phyloP scores from a whole-genome alignment of 2,797 vertebrate species.

The Thalassophryne amazonica region DNA sequence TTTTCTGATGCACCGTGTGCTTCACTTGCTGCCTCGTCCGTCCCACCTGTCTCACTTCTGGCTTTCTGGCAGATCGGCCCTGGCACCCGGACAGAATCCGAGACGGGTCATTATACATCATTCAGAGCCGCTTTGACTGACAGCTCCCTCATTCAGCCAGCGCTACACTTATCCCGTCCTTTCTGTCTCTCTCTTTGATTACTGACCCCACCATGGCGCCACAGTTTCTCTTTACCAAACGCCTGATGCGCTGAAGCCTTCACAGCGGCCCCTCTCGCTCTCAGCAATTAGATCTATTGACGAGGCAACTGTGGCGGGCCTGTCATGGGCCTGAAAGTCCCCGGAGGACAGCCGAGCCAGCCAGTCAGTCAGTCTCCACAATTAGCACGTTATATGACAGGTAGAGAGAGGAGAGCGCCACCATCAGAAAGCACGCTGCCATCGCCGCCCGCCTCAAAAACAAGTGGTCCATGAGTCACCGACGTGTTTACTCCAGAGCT shows the following conservation, averaged over 20 bases:
- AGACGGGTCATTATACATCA: slow-evolving; percentile 73
- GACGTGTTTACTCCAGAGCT: slow-evolving; percentile 47
- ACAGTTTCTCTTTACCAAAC: slow-evolving; percentile 78
- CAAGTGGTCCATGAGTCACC: slow-evolving; percentile 70
- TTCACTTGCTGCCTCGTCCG: slow-evolving; percentile 34
- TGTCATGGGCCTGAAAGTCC: slow-evolving; percentile 55
- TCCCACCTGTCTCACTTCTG: slow-evolving; percentile 53
- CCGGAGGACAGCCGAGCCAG: slow-evolving; percentile 39
- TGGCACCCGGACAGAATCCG: slow-evolving; percentile 78
- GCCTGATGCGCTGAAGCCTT: slow-evolving; percentile 68
- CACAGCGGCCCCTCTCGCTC: slow-evolving; percentile 69
- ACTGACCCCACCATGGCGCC: slow-evolving; percentile 85
- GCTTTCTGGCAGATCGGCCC: slow-evolving; percentile 79
- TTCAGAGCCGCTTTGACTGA: slow-evolving; percentile 81
- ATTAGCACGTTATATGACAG: slow-evolving; percentile 73
- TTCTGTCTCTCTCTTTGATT: slow-evolving; percentile 71
- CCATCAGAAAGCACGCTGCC: slow-evolving; percentile 27
- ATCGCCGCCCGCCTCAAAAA: slow-evolving; percentile 29
- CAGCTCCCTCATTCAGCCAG: slow-evolving; percentile 64
- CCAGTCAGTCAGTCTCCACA: slow-evolving; percentile 72
- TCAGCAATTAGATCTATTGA: slow-evolving; percentile 85
- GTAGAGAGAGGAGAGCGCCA: slow-evolving; percentile 31
- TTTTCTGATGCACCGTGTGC: slow-evolving; percentile 23
- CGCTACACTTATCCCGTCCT: slow-evolving; percentile 56
- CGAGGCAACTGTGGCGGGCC: slow-evolving; percentile 59